Evolutionary conservation across 2,113 vertebrate genomes (phyloP).

Genomic region (Gymnarchus niloticus): DNA sequence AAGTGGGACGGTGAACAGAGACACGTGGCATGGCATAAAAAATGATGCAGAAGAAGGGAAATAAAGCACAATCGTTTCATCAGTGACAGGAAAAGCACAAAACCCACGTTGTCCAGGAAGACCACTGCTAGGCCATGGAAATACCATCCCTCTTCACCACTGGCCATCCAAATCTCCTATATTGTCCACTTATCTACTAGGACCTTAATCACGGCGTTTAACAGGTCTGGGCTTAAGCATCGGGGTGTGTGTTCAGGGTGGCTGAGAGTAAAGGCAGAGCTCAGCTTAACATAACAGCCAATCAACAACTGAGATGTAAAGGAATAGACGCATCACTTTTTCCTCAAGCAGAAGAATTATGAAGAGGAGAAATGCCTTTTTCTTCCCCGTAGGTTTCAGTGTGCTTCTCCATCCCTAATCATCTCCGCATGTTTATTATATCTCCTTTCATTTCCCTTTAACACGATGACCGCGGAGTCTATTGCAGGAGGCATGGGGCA

Average conservation of each 20-base stretch:
- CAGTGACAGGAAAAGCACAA: background rate
- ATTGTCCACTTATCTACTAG: too few relatives aligned
- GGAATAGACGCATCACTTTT: background rate
- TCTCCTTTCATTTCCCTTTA: background rate
- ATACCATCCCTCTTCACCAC: too few relatives aligned
- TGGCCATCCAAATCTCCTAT: too few relatives aligned
- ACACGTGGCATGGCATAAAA: background rate
- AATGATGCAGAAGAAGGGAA: background rate
- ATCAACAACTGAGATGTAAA: background rate
- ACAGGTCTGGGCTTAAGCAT: background rate
- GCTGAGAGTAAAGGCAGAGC: background rate
- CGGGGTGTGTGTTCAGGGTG: background rate
- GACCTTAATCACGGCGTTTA: too few relatives aligned
- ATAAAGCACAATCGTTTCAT: background rate
- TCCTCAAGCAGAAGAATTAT: background rate
- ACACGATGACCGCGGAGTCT: background rate
- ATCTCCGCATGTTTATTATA: background rate
- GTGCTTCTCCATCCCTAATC: background rate
- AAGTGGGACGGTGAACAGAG: background rate
- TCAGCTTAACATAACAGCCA: background rate
- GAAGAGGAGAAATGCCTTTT: background rate
- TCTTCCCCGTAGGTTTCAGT: background rate
- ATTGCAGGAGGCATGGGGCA: background rate
- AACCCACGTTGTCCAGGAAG: too few relatives aligned
- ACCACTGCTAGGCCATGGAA: background rate